Base-by-base conservation (phyloP, 1,140 invertebrate species). In the Scaptodrosophila lebanonensis region DNA sequence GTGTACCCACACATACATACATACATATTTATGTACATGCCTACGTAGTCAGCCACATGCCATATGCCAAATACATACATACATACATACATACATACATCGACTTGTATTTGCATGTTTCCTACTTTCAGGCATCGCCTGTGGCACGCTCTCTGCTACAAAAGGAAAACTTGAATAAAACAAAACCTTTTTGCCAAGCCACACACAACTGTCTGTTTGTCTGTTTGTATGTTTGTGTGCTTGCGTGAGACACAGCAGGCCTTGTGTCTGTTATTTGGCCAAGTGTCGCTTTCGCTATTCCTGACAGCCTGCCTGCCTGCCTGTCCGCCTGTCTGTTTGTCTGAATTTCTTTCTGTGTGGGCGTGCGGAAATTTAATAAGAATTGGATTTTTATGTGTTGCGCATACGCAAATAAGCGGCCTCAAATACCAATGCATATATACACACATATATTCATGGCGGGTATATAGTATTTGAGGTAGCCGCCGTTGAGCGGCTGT, bases 321-420 rank as follows among this genome's bases (percentile, higher is more conserved):
- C 3, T 25, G 22, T 25, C 3, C 8, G 22, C 8, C 3, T 25
- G 22, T 25, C 8, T 25, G 3, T 25, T 25, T 25, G 22, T 25
- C 22, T 3, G 22, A n/a, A n/a, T n/a, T n/a, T n/a, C n/a, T n/a
- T n/a, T n/a, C 22, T 79, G 68, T 52, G 73, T 72, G 53, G 73
- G 73, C 73, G 73, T 77, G 73, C 73, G 73, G 73, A 79, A 79
- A 79, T 79, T 79, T 79, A 79, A 79, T 79, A 79, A 79, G 73
- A 79, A 82, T 71, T 66, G 68, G 75, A 79, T 79, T 79, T 76
- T 79, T 79, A 77, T 79, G 73, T 79, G 76, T 56, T 62, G 47
- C 53, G 68, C 75, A 65, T 67, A 68, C 57, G 73, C 62, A 66
- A 66, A 66, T 65, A 65, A 58, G 51, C 75, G 66, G 48, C 17